Percentiles rank a stretch among this genome's conserved stretches.
Evolutionary conservation across 2,797 vertebrate genomes (phyloP).

Genomic region (Leptatherina wallacei): DNA sequence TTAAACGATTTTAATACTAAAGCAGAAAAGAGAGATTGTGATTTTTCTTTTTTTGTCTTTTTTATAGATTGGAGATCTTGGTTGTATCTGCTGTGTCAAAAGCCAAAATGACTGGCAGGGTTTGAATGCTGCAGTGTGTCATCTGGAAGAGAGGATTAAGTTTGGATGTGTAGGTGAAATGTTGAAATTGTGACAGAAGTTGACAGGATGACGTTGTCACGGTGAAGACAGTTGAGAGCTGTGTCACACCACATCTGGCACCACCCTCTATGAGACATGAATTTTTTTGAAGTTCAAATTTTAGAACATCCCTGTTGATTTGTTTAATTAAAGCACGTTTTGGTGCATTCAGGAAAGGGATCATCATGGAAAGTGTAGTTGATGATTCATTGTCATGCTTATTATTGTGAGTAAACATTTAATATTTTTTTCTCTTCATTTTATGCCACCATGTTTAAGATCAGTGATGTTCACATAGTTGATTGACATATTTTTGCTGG

Average conservation of each 20-base stretch:
- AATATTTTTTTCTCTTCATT: not conserved
- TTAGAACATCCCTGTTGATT: not conserved
- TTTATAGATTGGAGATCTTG: not conserved
- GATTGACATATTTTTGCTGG: not conserved
- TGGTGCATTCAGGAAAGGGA: not conserved
- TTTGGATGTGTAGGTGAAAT: conserved; percentile 24
- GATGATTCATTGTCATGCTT: not conserved
- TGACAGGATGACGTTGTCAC: conserved; percentile 22
- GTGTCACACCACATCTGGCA: conserved; percentile 22
- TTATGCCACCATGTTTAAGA: not conserved
- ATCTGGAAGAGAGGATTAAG: conserved; percentile 3
- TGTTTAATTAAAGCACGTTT: not conserved
- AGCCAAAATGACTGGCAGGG: not conserved
- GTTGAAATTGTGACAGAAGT: conserved; percentile 15
- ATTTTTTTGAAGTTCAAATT: not conserved
- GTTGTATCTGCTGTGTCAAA: not conserved
- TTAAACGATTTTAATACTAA: conserved; percentile 5
- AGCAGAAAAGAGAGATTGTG: not conserved
- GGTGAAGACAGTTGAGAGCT: conserved; percentile 11
- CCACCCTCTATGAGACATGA: conserved; percentile 13
- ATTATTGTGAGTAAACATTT: not conserved
- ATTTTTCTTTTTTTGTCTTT: not conserved
- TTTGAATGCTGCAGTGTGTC: conserved; percentile 22
- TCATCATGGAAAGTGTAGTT: not conserved
- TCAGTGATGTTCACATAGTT: not conserved